phyloP scores from a whole-genome alignment of 2,888 invertebrate genomes.

The Hetaerina titia region DNA sequence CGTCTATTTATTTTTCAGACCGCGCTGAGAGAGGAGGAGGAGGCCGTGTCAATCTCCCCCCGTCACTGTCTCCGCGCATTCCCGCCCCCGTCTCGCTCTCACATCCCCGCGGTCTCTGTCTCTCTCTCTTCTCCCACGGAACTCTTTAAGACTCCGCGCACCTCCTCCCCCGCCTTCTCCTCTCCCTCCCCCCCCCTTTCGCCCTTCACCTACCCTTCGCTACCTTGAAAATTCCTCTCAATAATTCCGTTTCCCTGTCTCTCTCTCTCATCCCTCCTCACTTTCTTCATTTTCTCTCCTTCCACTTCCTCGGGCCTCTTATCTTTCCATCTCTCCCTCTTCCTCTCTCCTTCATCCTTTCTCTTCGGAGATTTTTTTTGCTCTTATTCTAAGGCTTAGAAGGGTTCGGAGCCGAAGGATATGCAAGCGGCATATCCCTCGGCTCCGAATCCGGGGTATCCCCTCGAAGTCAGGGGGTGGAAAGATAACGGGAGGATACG shows the following conservation, averaged over 20 bases:
- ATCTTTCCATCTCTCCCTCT: neutral
- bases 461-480: neutral
- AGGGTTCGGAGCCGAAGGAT: neutral
- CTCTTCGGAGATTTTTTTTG: neutral
- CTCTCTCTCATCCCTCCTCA: neutral
- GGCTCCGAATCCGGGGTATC: neutral
- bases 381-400: neutral
- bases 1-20: constrained; percentile 22
- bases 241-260: constrained; percentile 4
- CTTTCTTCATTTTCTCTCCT: neutral
- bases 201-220: neutral
- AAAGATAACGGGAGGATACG: neutral
- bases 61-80: neutral
- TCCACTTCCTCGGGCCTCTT: neutral
- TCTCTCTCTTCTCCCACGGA: neutral
- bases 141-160: neutral
- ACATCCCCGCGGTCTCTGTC: no score
- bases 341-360: neutral
- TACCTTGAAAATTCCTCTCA: neutral
- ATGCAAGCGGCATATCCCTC: neutral
- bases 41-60: constrained; percentile 14
- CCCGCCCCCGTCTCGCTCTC: neutral
- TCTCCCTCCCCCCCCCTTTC: neutral
- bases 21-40: constrained; percentile 19
- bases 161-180: neutral